A percentile compares a stretch with the other conserved stretches of the same genome.
These are phyloP conservation scores for Tupaia tana DNA, from an alignment of 2,113 vertebrate genomes.

Conservation along the genomic window DNA sequence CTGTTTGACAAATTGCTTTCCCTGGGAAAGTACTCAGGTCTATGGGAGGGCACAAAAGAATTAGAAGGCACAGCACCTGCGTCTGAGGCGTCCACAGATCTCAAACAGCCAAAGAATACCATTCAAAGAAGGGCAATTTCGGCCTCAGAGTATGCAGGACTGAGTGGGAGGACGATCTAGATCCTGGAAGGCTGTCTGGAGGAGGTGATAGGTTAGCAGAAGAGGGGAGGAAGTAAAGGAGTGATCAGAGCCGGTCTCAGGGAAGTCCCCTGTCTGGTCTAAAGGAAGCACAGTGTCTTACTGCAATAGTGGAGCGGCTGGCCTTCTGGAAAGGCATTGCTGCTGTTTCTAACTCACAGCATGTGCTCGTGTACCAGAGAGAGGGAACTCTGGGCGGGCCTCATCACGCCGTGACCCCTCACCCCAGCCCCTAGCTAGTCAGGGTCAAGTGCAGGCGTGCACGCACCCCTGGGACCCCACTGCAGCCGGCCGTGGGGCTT, in stretches of 20 bases:
- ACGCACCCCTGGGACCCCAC: too few relatives aligned
- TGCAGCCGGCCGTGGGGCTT: too few relatives aligned
- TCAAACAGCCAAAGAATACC: neutral
- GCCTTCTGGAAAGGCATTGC: too few relatives aligned
- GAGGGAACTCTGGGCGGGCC: too few relatives aligned
- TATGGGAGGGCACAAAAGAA: fast-evolving
- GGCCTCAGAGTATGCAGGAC: neutral
- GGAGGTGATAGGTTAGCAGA: neutral
- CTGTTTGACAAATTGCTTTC: slow-evolving; percentile 45
- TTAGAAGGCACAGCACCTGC: neutral
- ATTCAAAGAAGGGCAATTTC: neutral
- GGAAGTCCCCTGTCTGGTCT: fast-evolving
- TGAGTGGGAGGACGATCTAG: too few relatives aligned
- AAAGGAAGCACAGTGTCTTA: too few relatives aligned
- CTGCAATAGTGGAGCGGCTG: too few relatives aligned
- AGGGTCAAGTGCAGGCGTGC: too few relatives aligned
- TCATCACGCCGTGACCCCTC: too few relatives aligned
- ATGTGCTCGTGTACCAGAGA: too few relatives aligned
- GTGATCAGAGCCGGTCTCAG: fast-evolving
- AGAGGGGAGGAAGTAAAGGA: neutral
- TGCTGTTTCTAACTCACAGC: too few relatives aligned
- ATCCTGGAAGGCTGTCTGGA: neutral
- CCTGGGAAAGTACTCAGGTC: neutral
- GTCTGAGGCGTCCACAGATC: neutral
- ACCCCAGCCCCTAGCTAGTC: too few relatives aligned